A percentile compares a stretch with the other conserved stretches of the same genome.
Evolutionary conservation across 1,140 invertebrate genomes (phyloP).

Genomic region (Choristoneura fumiferana): DNA sequence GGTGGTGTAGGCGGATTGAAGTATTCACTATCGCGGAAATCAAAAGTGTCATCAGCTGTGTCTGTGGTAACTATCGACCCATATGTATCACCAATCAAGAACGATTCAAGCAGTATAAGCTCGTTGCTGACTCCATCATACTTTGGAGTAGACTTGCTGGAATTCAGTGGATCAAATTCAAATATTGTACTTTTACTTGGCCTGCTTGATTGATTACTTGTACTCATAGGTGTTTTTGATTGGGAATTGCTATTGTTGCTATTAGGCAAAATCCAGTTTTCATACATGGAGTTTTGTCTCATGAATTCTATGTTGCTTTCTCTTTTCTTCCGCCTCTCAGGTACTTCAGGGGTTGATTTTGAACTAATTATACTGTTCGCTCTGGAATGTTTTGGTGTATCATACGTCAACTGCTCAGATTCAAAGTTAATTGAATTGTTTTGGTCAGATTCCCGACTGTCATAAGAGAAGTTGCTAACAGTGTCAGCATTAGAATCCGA

Average conservation of each 20-base stretch:
- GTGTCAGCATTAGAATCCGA: slow-evolving; percentile 60
- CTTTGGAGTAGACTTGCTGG: slow-evolving; percentile 33
- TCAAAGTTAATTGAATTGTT: slow-evolving; percentile 36
- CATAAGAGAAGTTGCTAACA: slow-evolving; percentile 55
- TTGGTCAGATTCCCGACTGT: slow-evolving; percentile 53
- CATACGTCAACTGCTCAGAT: slow-evolving; percentile 50
- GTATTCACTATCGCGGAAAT: slow-evolving; percentile 57
- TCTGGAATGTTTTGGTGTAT: slow-evolving; percentile 52
- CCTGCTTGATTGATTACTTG: slow-evolving; percentile 19
- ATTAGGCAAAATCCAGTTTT: slow-evolving; percentile 55
- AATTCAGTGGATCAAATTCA: slow-evolving; percentile 68
- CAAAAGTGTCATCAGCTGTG: slow-evolving; percentile 46
- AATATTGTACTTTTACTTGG: slow-evolving; percentile 66
- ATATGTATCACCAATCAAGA: slow-evolving; percentile 65
- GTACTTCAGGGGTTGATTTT: slow-evolving; percentile 45
- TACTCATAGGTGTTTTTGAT: slow-evolving; percentile 9
- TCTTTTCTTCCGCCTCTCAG: slow-evolving; percentile 53
- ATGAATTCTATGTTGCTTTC: slow-evolving; percentile 45
- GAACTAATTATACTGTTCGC: slow-evolving; percentile 50
- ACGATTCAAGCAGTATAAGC: slow-evolving; percentile 59
- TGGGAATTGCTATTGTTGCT: slow-evolving; percentile 10
- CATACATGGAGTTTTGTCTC: slow-evolving; percentile 61
- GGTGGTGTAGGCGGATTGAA: slow-evolving; percentile 67
- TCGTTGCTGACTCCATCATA: slow-evolving; percentile 68
- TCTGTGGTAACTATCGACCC: slow-evolving; percentile 54